A percentile compares a stretch with the other conserved stretches of the same genome.
These are phyloP conservation scores for Tetramorium simillimum DNA, from an alignment of 1,140 invertebrate species.

Conservation along the genomic window DNA sequence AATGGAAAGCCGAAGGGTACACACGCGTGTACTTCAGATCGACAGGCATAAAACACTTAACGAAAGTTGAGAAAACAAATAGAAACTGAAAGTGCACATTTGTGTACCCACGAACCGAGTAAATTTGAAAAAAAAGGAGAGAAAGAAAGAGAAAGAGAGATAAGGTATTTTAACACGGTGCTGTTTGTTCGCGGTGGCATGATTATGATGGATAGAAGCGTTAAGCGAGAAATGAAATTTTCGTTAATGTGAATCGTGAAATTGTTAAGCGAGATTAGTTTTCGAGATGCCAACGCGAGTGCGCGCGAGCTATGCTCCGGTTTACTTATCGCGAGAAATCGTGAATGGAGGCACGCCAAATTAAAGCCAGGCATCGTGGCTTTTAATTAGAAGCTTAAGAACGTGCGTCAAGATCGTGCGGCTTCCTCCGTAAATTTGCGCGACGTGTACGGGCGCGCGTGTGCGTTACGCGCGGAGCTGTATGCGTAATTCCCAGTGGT, in stretches of 20 bases:
- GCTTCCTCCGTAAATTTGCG: slow-evolving; percentile 65
- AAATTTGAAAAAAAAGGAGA: not conserved
- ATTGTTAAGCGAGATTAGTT: slow-evolving; percentile 21
- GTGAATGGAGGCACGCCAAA: slow-evolving; percentile 63
- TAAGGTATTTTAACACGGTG: not conserved
- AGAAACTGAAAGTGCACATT: slow-evolving; percentile 1
- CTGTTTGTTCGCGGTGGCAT: not conserved
- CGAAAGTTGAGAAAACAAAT: slow-evolving; percentile 45
- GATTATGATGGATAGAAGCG: not conserved
- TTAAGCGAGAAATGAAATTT: not conserved
- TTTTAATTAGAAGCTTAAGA: slow-evolving; percentile 74
- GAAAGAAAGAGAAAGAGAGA: not conserved
- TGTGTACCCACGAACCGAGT: not conserved
- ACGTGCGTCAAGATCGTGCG: slow-evolving; percentile 61
- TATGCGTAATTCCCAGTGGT: slow-evolving; percentile 11
- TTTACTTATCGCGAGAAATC: slow-evolving; percentile 40
- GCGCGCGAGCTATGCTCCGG: slow-evolving; percentile 21
- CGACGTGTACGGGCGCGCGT: not conserved
- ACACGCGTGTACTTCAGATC: not conserved
- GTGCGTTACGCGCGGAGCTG: not conserved
- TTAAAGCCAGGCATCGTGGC: slow-evolving; percentile 66
- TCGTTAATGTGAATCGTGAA: slow-evolving; percentile 33
- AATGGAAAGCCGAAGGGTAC: slow-evolving; percentile 37
- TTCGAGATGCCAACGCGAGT: not conserved
- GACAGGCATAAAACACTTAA: slow-evolving; percentile 37